phyloP scores from a whole-genome alignment of 2,797 vertebrate genomes.

The Sylvilagus floridanus region DNA sequence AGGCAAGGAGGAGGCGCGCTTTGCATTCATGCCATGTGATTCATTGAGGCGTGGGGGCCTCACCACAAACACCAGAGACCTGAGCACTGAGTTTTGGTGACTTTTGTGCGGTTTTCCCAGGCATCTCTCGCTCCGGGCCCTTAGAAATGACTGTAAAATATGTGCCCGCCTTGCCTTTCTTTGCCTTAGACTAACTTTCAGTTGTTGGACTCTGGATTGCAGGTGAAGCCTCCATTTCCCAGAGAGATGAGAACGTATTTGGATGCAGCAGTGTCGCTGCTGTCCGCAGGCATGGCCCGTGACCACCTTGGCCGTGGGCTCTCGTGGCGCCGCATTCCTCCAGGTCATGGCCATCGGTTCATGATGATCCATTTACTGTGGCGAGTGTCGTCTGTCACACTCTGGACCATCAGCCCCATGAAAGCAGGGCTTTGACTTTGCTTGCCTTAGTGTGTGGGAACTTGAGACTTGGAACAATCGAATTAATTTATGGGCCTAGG shows the following conservation, averaged over 20 bases:
- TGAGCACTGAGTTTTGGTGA: not conserved
- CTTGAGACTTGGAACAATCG: not conserved
- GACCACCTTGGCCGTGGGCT: not conserved
- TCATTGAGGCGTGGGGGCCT: not conserved
- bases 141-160: not conserved
- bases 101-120: not conserved
- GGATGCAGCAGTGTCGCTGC: too few relatives aligned
- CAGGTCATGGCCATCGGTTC: not conserved
- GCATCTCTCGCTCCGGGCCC: not conserved
- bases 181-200: not conserved
- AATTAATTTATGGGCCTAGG: not conserved
- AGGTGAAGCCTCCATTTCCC: not conserved
- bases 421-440: not conserved
- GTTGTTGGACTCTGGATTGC: not conserved
- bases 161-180: fast-evolving
- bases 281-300: fast-evolving
- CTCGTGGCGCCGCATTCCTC: not conserved
- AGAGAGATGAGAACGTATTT: not conserved
- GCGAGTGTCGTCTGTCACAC: not conserved
- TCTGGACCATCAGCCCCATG: not conserved
- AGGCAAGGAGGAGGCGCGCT: not conserved
- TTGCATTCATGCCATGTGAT: not conserved
- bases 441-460: not conserved
- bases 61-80: not conserved
- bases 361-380: not conserved